These are phyloP conservation scores for Antedon bifida DNA, from an alignment of 35 echinoderm and acorn worm species.

Conservation along the genomic window DNA sequence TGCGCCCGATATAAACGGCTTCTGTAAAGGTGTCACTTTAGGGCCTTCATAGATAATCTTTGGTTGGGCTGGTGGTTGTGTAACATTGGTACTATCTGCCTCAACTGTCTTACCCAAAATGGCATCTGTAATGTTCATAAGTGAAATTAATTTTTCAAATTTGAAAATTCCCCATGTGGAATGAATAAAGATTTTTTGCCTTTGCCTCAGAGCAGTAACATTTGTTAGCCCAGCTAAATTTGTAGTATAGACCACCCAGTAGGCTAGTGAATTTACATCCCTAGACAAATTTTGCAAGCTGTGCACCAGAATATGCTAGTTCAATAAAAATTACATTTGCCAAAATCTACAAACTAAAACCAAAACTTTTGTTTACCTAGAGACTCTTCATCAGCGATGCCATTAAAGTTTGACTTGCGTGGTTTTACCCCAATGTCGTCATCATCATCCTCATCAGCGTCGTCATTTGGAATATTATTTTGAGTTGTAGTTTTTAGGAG, in stretches of 20 bases:
- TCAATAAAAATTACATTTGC: no score
- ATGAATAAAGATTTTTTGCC: no score
- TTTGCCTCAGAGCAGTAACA: no score
- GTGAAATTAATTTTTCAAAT: no score
- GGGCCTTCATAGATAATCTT: slow-evolving; percentile 18
- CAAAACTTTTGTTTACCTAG: no score
- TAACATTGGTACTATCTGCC: slow-evolving; percentile 11
- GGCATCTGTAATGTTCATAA: slow-evolving; percentile 31
- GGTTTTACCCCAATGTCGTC: background rate
- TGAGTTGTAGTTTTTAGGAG: slow-evolving; percentile 59
- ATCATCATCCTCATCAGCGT: slow-evolving; percentile 28
- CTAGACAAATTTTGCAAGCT: no score
- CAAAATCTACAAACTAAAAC: no score
- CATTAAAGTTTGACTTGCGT: slow-evolving; percentile 10
- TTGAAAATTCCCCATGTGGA: no score
- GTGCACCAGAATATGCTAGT: no score
- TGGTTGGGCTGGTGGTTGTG: background rate
- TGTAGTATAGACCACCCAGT: no score
- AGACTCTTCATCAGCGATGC: slow-evolving; percentile 38
- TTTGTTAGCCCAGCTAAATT: no score
- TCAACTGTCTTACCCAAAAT: slow-evolving; percentile 40
- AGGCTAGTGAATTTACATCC: no score
- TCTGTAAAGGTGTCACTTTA: slow-evolving; percentile 51
- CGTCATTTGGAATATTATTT: slow-evolving; percentile 21
- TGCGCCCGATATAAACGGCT: slow-evolving; percentile 69